Conservation (phyloP, 1,140 invertebrate species). For the Saxidomus purpurata region DNA sequence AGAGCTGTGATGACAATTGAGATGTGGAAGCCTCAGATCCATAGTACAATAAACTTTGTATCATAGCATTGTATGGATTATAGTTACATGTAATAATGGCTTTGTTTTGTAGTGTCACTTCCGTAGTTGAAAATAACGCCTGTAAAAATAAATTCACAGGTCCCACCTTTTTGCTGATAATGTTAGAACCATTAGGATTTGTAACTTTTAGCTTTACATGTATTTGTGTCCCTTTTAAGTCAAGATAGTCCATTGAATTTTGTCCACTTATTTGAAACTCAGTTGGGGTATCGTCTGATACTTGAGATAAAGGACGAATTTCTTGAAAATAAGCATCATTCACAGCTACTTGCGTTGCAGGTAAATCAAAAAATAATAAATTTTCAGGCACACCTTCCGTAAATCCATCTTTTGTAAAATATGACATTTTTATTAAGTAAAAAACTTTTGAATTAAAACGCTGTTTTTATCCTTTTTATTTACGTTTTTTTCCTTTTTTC, state of each 20-base stretch:
- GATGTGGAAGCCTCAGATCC: slow-evolving; percentile 34
- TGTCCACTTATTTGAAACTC: slow-evolving; percentile 69
- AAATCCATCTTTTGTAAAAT: slow-evolving; percentile 51
- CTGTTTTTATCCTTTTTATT: slow-evolving; percentile 6
- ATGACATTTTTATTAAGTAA: slow-evolving; percentile 46
- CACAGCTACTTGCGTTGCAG: slow-evolving; percentile 62
- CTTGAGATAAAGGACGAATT: slow-evolving; percentile 66
- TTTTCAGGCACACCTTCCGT: slow-evolving; percentile 64
- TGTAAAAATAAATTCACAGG: slow-evolving; percentile 68
- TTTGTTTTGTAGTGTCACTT: slow-evolving; percentile 65
- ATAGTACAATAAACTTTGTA: slow-evolving; percentile 30
- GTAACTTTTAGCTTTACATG: slow-evolving; percentile 66
- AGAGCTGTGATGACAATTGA: slow-evolving; percentile 37
- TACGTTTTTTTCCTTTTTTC: neutral
- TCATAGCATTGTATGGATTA: slow-evolving; percentile 56
- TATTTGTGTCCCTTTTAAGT: slow-evolving; percentile 57
- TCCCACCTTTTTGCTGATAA: slow-evolving; percentile 30
- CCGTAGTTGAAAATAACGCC: slow-evolving; percentile 60
- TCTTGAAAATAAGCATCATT: slow-evolving; percentile 62
- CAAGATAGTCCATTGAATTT: slow-evolving; percentile 72
- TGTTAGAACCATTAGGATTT: slow-evolving; percentile 39
- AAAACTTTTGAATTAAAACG: slow-evolving; percentile 4
- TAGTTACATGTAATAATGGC: slow-evolving; percentile 51
- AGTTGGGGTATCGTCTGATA: slow-evolving; percentile 47
- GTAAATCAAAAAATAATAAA: slow-evolving; percentile 65